Conservation (phyloP, 2,888 invertebrate genomes). For the Eupithecia centaureata region DNA sequence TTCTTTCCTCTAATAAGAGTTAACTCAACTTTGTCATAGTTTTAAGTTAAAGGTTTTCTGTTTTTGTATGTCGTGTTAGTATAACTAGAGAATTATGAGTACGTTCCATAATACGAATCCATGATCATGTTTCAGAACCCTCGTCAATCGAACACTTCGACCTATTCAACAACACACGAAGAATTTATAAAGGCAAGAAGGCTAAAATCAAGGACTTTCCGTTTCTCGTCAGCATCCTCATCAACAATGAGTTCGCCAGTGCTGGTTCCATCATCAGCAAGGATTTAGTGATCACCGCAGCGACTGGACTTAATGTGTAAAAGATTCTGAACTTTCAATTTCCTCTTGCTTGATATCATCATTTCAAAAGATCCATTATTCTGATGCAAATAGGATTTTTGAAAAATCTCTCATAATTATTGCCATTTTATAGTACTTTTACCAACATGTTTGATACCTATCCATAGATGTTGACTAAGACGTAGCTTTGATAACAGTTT, state of each 20-base stretch:
- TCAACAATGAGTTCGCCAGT: constrained; percentile 48
- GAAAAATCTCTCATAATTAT: too few species aligned
- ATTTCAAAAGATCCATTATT: not conserved
- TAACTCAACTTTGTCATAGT: not conserved
- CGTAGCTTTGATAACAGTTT: not conserved
- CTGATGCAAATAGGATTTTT: not conserved
- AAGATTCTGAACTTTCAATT: constrained; percentile 19
- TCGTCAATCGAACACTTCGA: constrained; percentile 26
- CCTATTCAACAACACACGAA: constrained; percentile 35
- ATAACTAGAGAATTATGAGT: not conserved
- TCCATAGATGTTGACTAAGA: too few species aligned
- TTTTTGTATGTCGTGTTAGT: not conserved
- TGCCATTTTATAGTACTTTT: too few species aligned
- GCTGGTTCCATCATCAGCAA: constrained; percentile 54
- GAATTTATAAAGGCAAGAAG: constrained; percentile 47
- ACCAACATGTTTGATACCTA: not conserved
- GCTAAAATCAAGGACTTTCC: constrained; percentile 47
- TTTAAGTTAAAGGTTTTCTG: not conserved
- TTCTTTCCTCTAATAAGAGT: not conserved
- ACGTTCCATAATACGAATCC: not conserved
- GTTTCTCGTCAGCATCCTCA: constrained; percentile 54
- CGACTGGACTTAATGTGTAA: constrained; percentile 59
- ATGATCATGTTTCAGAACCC: constrained; percentile 21
- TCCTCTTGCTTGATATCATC: not conserved
- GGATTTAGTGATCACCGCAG: constrained; percentile 56